Percentiles rank a stretch among this genome's conserved stretches.
phyloP scores from a whole-genome alignment of 2,113 vertebrate genomes.

The Zosterops borbonicus region DNA sequence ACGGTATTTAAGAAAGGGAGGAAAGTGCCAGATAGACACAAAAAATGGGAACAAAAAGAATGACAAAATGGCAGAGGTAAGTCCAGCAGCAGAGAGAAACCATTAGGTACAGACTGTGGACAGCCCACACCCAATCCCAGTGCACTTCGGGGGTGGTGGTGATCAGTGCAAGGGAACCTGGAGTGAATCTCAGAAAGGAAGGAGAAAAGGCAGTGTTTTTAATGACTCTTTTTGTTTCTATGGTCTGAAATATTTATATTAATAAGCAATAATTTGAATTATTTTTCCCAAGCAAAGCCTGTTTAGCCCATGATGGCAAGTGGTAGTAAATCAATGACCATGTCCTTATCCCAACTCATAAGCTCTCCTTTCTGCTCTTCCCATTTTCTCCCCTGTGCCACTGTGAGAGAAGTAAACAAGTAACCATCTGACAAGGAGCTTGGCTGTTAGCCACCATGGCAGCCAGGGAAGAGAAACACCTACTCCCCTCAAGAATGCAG shows the following conservation, averaged over 20 bases:
- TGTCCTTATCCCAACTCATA: background rate
- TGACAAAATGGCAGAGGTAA: background rate
- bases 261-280: background rate
- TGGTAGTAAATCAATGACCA: background rate
- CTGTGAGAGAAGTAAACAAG: background rate
- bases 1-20: background rate
- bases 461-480: background rate
- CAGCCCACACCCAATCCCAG: background rate
- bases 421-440: background rate
- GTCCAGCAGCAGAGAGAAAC: background rate
- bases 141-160: background rate
- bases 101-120: background rate
- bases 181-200: background rate
- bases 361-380: background rate
- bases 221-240: background rate
- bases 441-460: background rate
- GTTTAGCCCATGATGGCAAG: background rate
- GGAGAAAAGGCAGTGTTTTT: background rate
- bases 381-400: background rate
- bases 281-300: background rate
- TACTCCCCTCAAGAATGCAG: background rate
- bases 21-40: background rate
- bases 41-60: background rate
- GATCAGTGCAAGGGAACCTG: background rate
- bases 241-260: background rate